Evolutionary conservation across 2,113 vertebrate species (phyloP), one percentile per base, ranked within the genome.

Genomic region (Meriones unguiculatus): DNA sequence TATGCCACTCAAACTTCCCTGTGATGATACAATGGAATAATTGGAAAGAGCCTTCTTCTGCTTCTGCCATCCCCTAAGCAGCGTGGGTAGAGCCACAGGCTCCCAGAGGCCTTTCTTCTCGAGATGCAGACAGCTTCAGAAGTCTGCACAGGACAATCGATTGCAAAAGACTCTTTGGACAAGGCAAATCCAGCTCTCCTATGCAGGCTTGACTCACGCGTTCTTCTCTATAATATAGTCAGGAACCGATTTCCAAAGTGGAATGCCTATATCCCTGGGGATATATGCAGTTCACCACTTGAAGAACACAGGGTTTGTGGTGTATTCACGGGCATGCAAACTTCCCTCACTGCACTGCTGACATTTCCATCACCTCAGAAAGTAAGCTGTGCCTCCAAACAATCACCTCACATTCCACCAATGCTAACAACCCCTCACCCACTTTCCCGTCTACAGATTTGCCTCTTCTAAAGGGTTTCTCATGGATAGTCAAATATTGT

Each of bases 1-100:
- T 13, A 94, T 95, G 96, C 67, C 96, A 97, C 72, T 98, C 93
- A 95, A 94, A 93, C 38, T 72, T 88, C 64, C 91, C 86, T 91
- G 77, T 95, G 88, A 97, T 64, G 28, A 57, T 59, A 70, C 86
- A 87, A 18, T 73, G 78, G 91, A 90, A 54, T 50, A 65, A 90
- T 0, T 90, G 4, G 59, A 96, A 96, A 93, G 76, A 78, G 17
- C 59, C 87, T 62, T 54, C 67, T 93, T 73, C 69, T 52, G 32
- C 46, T 46, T 46, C 78, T 62, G n/a, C 75, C 38, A 3, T 75
- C 13, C 87, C 59, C 22, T 81, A 18, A 76, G 52, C 69, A n/a
- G 35, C 15, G 4, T n/a, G 17, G 20, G 22, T n/a, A n/a, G n/a
- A 38, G 69, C 91, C 67, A 50, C 6, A 41, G 59, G 69, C 85